A percentile compares a stretch with the other conserved stretches of the same genome.
These are phyloP conservation scores for Sardinella longiceps DNA, from an alignment of 2,797 vertebrate genomes.

Conservation along the genomic window DNA sequence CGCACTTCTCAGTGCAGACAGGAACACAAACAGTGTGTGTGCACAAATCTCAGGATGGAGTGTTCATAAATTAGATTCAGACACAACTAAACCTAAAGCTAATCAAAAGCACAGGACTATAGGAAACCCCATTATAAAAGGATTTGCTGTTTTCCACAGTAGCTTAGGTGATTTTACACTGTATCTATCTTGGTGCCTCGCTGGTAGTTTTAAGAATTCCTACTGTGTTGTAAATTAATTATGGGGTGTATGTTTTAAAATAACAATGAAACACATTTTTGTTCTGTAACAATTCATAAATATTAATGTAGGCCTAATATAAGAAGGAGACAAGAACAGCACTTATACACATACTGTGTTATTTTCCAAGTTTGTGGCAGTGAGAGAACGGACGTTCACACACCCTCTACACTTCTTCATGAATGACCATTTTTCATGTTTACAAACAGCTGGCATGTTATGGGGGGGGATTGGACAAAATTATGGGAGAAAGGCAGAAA, in stretches of 20 bases:
- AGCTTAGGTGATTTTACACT: background rate
- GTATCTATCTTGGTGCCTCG: background rate
- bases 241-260: no score
- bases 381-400: background rate
- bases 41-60: background rate
- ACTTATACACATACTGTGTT: background rate
- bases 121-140: background rate
- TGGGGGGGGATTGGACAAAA: no score
- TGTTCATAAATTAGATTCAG: background rate
- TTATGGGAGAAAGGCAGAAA: no score
- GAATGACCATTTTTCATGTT: no score
- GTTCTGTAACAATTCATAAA: background rate
- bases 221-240: background rate
- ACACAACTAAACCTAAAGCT: background rate
- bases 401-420: background rate
- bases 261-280: background rate
- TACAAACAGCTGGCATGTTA: no score
- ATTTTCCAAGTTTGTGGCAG: background rate
- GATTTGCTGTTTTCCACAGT: background rate
- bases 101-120: background rate
- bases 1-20: no score
- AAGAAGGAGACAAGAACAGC: background rate
- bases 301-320: background rate
- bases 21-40: no score
- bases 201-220: background rate